Evolutionary conservation across 35 echinoderm and acorn worm species (phyloP).

Genomic region (Heliocidaris erythrogramma): DNA sequence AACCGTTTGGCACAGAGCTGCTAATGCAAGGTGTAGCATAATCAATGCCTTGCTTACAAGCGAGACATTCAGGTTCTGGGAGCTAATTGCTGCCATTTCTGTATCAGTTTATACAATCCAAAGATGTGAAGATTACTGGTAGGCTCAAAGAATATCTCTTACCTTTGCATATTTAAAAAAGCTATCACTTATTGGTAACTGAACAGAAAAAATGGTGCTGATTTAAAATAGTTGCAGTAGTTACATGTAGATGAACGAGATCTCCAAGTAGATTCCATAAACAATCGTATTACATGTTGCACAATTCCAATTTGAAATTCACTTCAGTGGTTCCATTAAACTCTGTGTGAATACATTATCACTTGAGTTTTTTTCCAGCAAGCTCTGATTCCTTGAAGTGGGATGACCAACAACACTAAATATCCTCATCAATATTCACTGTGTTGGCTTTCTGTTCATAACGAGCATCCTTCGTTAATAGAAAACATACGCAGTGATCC

Average conservation of each 20-base stretch:
- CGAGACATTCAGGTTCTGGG: not conserved
- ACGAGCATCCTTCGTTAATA: not conserved
- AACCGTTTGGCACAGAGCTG: not conserved
- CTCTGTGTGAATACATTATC: not conserved
- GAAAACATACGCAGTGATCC: not conserved
- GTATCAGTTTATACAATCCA: not conserved
- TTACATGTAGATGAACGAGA: no score
- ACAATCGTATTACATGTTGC: not conserved
- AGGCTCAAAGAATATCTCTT: not conserved
- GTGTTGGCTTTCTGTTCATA: not conserved
- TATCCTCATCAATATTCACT: not conserved
- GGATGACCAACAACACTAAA: not conserved
- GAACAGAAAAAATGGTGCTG: not conserved
- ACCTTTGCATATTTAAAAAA: not conserved
- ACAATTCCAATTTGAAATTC: not conserved
- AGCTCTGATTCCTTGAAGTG: not conserved
- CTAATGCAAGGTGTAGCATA: not conserved
- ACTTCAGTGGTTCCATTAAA: not conserved
- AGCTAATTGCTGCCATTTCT: not conserved
- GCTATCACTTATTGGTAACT: not conserved
- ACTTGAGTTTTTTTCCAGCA: not conserved
- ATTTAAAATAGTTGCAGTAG: not conserved
- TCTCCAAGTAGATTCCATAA: not conserved
- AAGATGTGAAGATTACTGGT: not conserved
- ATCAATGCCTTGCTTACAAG: conserved; percentile 22